Percentiles rank a stretch among this genome's conserved stretches.
Conservation (phyloP, 64 coral and sea anemone genomes). For the Hydrozoanthus tunicans region DNA sequence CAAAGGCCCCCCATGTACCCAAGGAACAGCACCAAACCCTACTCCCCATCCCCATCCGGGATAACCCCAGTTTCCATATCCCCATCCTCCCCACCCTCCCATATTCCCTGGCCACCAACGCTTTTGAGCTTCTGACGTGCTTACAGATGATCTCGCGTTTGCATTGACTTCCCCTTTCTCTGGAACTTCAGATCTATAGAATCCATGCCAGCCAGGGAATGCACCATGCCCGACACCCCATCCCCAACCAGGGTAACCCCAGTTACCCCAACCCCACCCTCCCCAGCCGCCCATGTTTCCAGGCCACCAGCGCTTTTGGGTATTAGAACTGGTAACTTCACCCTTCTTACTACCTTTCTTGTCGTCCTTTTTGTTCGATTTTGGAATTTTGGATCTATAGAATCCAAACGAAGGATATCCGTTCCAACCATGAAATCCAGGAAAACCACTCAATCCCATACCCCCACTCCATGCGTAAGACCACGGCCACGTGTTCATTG, state of each 20-base stretch:
- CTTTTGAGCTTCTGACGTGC: conserved; percentile 38
- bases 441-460: neutral
- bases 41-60: conserved; percentile 73
- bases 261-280: conserved; percentile 72
- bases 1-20: neutral
- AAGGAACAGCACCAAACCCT: neutral
- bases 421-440: conserved; percentile 49
- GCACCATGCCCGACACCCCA: conserved; percentile 19
- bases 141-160: neutral
- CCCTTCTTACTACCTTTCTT: conserved; percentile 14
- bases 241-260: conserved; percentile 84
- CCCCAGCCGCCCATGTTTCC: conserved; percentile 92
- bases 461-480: conserved; percentile 13
- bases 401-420: conserved; percentile 72
- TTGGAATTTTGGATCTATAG: conserved; percentile 72
- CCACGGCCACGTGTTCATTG: conserved; percentile 57
- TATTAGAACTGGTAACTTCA: conserved; percentile 7
- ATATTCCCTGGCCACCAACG: conserved; percentile 93
- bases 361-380: neutral
- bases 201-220: neutral
- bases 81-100: conserved; percentile 93
- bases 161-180: neutral
- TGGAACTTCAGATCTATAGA: neutral
- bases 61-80: conserved; percentile 69
- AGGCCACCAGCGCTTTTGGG: conserved; percentile 89